Evolutionary conservation across 2,113 vertebrate genomes (phyloP).

Genomic region (Steatornis caripensis): DNA sequence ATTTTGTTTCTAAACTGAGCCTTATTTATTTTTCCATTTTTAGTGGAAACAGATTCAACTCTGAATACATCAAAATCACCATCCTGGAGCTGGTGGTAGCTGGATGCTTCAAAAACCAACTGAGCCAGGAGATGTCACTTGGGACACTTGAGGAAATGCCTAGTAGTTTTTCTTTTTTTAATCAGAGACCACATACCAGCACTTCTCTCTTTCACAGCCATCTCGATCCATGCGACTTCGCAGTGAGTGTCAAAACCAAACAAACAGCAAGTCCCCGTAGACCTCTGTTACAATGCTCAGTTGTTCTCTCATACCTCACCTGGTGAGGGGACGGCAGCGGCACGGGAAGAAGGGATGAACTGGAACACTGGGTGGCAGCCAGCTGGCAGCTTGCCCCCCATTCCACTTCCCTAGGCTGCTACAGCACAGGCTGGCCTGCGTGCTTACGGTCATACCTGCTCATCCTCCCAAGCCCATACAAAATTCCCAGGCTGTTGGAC

Average conservation of each 20-base stretch:
- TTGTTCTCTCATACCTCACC: background rate
- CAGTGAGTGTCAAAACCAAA: background rate
- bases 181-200: background rate
- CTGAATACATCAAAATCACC: background rate
- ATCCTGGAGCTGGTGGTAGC: background rate
- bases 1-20: background rate
- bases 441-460: background rate
- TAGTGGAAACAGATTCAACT: slow-evolving; percentile 12
- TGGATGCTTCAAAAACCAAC: background rate
- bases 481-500: fast-evolving
- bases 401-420: background rate
- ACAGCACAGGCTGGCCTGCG: fast-evolving
- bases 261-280: background rate
- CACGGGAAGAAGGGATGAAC: background rate
- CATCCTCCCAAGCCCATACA: background rate
- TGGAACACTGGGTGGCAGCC: background rate
- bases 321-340: background rate
- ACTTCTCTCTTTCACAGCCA: background rate
- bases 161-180: background rate
- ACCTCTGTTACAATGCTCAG: background rate
- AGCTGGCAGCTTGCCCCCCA: background rate
- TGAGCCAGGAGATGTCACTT: background rate
- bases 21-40: slow-evolving; percentile 27
- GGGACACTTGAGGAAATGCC: background rate
- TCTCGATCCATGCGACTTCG: background rate